These are phyloP conservation scores for Porites rus DNA, from an alignment of 92 coral and sea anemone genomes.

Conservation along the genomic window DNA sequence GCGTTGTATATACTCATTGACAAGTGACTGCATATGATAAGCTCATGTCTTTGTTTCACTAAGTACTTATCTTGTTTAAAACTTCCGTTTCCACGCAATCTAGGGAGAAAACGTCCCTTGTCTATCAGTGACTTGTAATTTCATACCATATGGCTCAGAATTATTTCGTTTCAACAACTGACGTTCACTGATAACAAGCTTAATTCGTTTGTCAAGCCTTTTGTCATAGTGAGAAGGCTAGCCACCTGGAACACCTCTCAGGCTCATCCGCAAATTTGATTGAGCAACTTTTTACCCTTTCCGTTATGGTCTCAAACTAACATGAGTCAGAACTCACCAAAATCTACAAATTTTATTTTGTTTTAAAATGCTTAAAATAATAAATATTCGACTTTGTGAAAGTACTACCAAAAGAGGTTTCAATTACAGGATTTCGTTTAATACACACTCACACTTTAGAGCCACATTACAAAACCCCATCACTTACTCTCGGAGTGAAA, in stretches of 20 bases:
- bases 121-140: not conserved
- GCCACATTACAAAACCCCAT: too few species aligned
- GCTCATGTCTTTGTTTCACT: conserved; percentile 1
- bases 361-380: too few species aligned
- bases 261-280: not conserved
- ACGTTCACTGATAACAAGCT: not conserved
- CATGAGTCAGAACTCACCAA: too few species aligned
- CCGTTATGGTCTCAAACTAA: too few species aligned
- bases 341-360: too few species aligned
- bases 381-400: too few species aligned
- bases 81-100: conserved; percentile 37
- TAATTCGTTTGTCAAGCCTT: not conserved
- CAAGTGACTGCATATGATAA: not conserved
- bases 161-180: not conserved
- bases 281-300: too few species aligned
- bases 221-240: not conserved
- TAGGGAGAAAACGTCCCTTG: not conserved
- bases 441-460: too few species aligned
- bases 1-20: not conserved
- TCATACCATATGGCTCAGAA: not conserved
- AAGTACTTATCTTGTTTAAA: not conserved
- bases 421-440: too few species aligned
- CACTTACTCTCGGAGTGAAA: too few species aligned
- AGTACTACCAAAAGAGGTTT: too few species aligned
- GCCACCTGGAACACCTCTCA: not conserved